Conservation (phyloP, 2,888 invertebrate genomes). For the Heliothis peltigera region DNA sequence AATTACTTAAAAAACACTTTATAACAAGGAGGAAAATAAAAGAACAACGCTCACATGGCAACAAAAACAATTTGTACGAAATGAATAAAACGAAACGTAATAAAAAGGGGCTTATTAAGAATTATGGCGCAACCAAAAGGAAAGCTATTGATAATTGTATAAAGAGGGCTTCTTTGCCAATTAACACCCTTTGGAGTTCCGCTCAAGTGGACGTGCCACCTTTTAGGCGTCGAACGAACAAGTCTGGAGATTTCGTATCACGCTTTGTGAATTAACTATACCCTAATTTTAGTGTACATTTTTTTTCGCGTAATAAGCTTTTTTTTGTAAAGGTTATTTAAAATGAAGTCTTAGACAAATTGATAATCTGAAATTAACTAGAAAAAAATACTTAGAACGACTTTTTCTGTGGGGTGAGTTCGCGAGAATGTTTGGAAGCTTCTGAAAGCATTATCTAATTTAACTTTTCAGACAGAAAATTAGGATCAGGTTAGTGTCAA, state of each 20-base stretch:
- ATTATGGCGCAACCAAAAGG: conserved; percentile 47
- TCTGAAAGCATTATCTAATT: neutral
- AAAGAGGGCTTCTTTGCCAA: conserved; percentile 65
- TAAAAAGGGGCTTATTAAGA: conserved; percentile 54
- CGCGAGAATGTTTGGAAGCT: neutral
- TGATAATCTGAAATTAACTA: no score
- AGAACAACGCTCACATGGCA: neutral
- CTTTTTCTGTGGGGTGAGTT: no score
- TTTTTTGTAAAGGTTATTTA: neutral
- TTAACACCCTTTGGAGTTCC: conserved; percentile 68
- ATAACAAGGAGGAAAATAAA: no score
- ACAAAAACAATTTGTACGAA: conserved; percentile 34
- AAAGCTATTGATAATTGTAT: conserved; percentile 69
- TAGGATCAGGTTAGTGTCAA: neutral
- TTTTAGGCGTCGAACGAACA: conserved; percentile 37
- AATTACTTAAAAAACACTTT: no score
- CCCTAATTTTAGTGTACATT: neutral
- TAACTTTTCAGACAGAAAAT: neutral
- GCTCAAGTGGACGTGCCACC: conserved; percentile 48
- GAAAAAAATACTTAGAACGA: no score
- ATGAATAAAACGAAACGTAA: conserved; percentile 50
- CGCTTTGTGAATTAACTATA: neutral
- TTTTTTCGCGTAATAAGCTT: no score
- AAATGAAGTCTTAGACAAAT: no score
- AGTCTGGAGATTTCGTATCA: conserved; percentile 24